Evolutionary conservation across 2,113 vertebrate genomes (phyloP), one percentile per base, ranked within the genome.

Genomic region (Mesocricetus auratus): DNA sequence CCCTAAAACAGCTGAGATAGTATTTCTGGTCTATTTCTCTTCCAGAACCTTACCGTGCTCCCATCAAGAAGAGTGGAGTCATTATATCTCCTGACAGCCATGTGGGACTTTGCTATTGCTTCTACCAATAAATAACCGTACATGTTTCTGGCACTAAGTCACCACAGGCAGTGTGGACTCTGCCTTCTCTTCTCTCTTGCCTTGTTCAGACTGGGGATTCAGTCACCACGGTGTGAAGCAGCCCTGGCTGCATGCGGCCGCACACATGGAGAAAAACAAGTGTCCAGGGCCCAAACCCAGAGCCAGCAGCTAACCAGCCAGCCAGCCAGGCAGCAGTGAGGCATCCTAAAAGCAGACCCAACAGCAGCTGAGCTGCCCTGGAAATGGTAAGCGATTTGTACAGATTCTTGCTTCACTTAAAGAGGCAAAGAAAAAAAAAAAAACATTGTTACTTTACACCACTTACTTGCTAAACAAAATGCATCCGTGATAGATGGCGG

Each of bases 21-120:
- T 69, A 86, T 39, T 88, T 95, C 83, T 91, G 17, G 12, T 86
- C 42, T 64, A 50, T 39, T 58, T 81, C 45, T 95, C 39, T 89
- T 94, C 29, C 7, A 89, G 83, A 79, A 91, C 17, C 33, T 39
- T 33, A n/a, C 4, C n/a, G 42, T 31, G 26, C 62, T 21, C 64
- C 21, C 31, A 42, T 71, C 42, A 71, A 74, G 31, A 31, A 66
- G 71, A 82, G 8, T 68, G 4, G 4, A 47, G 29, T 47, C 15
- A 8, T 31, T 16, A 1, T 31, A 5, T n/a, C 3, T 82, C 45
- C 29, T 68, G 62, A 36, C 53, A 22, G 22, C 39, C 19, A 2
- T 53, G 4, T 75, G 75, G 81, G 26, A 42, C 77, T 90, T 36
- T 31, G 74, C 66, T n/a, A 33, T 56, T 85, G 33, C 42, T 91